phyloP scores from a whole-genome alignment of 2,888 invertebrate species.

The Biston betularia region DNA sequence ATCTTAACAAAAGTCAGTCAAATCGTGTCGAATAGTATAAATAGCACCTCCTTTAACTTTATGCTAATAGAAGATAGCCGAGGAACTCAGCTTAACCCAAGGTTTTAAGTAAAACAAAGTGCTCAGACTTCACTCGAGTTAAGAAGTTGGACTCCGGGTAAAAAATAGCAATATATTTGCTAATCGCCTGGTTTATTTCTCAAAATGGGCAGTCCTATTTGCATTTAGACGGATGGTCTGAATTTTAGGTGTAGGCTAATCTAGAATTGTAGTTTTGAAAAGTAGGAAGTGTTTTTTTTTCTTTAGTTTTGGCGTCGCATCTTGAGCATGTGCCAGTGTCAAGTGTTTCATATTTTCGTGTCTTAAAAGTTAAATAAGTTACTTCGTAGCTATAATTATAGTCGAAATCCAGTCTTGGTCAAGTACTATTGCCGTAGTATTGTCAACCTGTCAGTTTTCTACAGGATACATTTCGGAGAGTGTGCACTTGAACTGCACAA shows the following conservation, averaged over 20 bases:
- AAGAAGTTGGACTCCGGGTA: conserved; percentile 57
- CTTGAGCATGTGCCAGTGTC: too few relatives aligned
- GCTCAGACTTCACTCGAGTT: conserved; percentile 61
- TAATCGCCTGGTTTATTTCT: conserved; percentile 52
- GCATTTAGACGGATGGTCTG: conserved; percentile 35
- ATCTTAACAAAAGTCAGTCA: too few relatives aligned
- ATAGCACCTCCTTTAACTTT: conserved; percentile 59
- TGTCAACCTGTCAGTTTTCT: too few relatives aligned
- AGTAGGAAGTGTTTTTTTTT: not conserved
- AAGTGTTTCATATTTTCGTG: too few relatives aligned
- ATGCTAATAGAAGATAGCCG: conserved; percentile 80
- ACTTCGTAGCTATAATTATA: too few relatives aligned
- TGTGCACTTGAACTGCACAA: too few relatives aligned
- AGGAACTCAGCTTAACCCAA: conserved; percentile 65
- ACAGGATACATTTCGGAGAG: too few relatives aligned
- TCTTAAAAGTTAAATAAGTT: too few relatives aligned
- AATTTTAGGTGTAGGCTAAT: conserved; percentile 26
- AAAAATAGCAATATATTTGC: conserved; percentile 65
- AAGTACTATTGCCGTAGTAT: too few relatives aligned
- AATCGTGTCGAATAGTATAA: conserved; percentile 21
- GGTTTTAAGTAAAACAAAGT: conserved; percentile 78
- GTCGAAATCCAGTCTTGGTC: too few relatives aligned
- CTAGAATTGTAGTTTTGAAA: conserved; percentile 19
- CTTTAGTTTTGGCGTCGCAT: too few relatives aligned
- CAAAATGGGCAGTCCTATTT: conserved; percentile 29